Evolutionary conservation across 2,113 vertebrate genomes (phyloP).

Genomic region (Addax nasomaculatus): DNA sequence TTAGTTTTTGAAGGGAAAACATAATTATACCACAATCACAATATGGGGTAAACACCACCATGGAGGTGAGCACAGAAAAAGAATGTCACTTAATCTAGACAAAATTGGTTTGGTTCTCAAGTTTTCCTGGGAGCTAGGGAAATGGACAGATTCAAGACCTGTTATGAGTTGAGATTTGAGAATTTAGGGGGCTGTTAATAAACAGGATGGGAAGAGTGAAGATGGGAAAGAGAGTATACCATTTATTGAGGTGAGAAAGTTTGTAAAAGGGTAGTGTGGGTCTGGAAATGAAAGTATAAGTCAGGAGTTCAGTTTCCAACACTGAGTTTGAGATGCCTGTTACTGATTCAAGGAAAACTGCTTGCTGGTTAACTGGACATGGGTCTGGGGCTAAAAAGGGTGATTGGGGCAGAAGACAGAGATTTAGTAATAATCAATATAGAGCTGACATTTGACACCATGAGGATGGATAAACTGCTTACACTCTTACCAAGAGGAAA

Average conservation of each 20-base stretch:
- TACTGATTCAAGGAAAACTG: not conserved
- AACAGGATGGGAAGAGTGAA: not conserved
- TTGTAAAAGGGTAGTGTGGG: not conserved
- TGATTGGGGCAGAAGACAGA: not conserved
- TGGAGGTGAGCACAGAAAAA: not conserved
- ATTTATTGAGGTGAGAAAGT: not conserved
- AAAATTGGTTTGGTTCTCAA: not conserved
- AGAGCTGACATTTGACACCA: not conserved
- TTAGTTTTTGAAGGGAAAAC: not conserved
- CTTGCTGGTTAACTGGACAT: not conserved
- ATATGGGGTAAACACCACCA: accelerated
- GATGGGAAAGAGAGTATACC: not conserved
- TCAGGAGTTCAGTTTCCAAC: not conserved
- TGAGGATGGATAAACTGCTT: not conserved
- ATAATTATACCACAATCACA: accelerated
- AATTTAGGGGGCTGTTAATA: not conserved
- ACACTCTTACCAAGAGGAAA: not conserved
- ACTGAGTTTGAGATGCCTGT: not conserved
- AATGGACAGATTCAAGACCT: not conserved
- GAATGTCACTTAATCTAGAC: not conserved
- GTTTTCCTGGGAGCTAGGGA: not conserved
- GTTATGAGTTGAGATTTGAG: not conserved
- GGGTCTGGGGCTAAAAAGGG: not conserved
- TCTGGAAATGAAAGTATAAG: not conserved
- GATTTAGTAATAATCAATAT: not conserved